Conservation (phyloP, 2,888 invertebrate species). For the Orchesellides sinensis region DNA sequence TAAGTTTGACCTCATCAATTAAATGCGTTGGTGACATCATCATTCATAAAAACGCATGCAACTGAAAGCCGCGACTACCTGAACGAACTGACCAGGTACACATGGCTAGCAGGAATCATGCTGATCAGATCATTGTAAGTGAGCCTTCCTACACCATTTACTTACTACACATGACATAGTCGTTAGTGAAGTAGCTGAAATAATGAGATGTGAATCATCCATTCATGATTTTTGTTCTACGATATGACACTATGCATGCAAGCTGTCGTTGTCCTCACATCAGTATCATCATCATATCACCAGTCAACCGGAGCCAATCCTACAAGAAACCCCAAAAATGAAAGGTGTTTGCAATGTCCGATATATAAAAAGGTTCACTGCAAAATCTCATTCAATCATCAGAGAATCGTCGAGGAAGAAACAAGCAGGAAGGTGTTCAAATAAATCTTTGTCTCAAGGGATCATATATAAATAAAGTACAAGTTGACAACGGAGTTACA, state of each 20-base stretch:
- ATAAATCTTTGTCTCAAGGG: neutral
- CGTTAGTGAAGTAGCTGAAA: neutral
- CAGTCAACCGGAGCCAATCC: neutral
- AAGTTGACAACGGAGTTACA: too few species aligned
- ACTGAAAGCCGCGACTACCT: neutral
- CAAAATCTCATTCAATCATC: constrained; percentile 6
- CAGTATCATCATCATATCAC: neutral
- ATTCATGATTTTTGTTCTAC: constrained; percentile 19
- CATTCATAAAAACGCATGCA: neutral
- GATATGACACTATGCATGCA: neutral
- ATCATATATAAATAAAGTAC: neutral
- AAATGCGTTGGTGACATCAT: constrained; percentile 34
- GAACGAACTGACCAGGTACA: neutral
- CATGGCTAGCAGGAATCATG: neutral
- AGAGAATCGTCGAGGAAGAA: neutral
- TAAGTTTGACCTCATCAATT: neutral
- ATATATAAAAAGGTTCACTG: constrained; percentile 8
- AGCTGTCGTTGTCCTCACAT: neutral
- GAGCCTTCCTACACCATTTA: constrained; percentile 20
- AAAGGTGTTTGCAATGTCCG: neutral
- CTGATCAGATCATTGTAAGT: neutral
- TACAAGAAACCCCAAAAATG: neutral
- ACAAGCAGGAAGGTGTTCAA: neutral
- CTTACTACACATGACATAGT: neutral
- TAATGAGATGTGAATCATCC: constrained; percentile 22